A percentile compares a stretch with the other conserved stretches of the same genome.
Conservation (phyloP, 2,797 vertebrate genomes). For the Tapera naevia region DNA sequence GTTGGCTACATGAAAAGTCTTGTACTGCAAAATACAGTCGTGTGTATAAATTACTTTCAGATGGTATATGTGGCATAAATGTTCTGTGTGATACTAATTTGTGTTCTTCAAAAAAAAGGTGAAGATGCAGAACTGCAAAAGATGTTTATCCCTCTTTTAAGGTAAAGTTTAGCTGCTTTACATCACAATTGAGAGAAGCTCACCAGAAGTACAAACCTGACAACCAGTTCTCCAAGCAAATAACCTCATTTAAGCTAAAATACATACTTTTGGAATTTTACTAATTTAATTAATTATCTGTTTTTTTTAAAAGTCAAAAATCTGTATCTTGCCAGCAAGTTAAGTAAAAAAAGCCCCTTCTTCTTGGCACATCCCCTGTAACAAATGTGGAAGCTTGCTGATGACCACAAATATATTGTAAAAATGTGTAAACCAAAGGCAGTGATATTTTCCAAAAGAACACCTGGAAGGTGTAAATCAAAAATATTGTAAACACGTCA, state of each 20-base stretch:
- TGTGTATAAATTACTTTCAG: fast-evolving
- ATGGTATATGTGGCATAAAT: fast-evolving
- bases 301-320: background rate
- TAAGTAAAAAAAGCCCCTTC: background rate
- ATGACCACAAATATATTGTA: conserved; percentile 80
- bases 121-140: background rate
- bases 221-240: fast-evolving
- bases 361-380: conserved; percentile 72
- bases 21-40: fast-evolving
- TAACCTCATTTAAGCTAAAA: background rate
- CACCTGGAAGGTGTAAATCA: conserved; percentile 98
- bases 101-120: background rate
- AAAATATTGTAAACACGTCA: conserved; percentile 87
- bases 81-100: background rate
- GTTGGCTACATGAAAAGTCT: background rate
- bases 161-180: background rate
- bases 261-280: background rate
- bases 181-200: background rate
- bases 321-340: background rate
- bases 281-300: background rate
- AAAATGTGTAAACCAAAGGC: conserved; percentile 76
- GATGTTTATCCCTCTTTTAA: background rate
- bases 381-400: conserved; percentile 80
- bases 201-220: background rate
- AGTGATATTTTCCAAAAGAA: conserved; percentile 80